phyloP scores from a whole-genome alignment of 2,888 invertebrate genomes.

The Choreutis nemorana region DNA sequence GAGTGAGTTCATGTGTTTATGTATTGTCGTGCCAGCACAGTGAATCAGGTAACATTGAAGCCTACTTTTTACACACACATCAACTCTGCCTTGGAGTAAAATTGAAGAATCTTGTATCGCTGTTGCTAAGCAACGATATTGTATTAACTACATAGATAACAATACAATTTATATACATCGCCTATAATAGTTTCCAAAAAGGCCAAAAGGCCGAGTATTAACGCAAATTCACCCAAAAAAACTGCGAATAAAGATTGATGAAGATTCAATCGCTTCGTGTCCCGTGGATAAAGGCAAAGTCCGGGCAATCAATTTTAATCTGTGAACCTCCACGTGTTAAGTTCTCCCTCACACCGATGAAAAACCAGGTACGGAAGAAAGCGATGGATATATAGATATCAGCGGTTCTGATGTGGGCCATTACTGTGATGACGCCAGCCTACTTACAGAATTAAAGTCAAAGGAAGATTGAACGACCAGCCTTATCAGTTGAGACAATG shows the following conservation, averaged over 20 bases:
- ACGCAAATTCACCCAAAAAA: no score
- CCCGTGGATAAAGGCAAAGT: slow-evolving; percentile 50
- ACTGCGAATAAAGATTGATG: slow-evolving; percentile 62
- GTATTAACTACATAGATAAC: no score
- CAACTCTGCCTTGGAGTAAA: no score
- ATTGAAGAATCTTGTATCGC: no score
- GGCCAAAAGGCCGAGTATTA: no score
- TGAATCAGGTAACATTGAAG: no score
- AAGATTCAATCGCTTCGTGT: slow-evolving; percentile 57
- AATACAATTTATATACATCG: no score
- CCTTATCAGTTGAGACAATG: slow-evolving; percentile 57
- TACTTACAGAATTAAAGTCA: slow-evolving; percentile 61
- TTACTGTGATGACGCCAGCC: slow-evolving; percentile 48
- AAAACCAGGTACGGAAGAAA: slow-evolving; percentile 14
- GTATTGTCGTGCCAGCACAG: no score
- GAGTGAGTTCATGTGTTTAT: no score
- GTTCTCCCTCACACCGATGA: slow-evolving; percentile 20
- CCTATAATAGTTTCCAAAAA: no score
- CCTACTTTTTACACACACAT: no score
- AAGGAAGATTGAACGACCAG: slow-evolving; percentile 57
- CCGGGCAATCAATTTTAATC: slow-evolving; percentile 64
- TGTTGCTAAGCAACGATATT: no score
- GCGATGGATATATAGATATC: slow-evolving; percentile 28
- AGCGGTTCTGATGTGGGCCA: slow-evolving; percentile 41
- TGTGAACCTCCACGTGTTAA: slow-evolving; percentile 39